Evolutionary conservation across 2,888 invertebrate genomes (phyloP), one percentile per base, ranked within the genome.

Genomic region (Cheilosia impressa): DNA sequence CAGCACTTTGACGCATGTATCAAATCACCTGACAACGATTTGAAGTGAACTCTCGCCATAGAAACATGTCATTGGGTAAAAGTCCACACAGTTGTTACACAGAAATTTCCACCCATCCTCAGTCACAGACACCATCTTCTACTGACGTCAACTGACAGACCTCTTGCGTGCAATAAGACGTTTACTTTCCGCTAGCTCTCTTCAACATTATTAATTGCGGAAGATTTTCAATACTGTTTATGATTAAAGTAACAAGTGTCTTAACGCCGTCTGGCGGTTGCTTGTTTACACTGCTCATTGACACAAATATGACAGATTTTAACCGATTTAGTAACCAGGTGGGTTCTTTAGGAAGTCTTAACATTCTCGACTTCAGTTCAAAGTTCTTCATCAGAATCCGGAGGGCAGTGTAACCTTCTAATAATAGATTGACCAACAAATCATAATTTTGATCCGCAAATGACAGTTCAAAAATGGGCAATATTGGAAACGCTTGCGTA

Each of bases 171-270:
- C 9, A 19, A 63, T 2, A 65, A 24, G 4, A 13, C 7, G 7
- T 53, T 43, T 53, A 41, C 52, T 53, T 66, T 27, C 38, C 52
- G 24, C 65, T 41, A 24, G 52, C 24, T 41, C n/a, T 53, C 52
- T 27, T 66, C 24, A 65, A 52, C n/a, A 24, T 27, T 53, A 53
- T 53, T 53, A 53, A 53, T 66, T 53, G 41, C 7, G 24, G 13
- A 53, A 41, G n/a, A 41, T 66, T 65, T 22, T 17, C 41, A 31
- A 22, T 65, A 38, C 17, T 34, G n/a, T 22, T 34, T 7, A 52
- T 22, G 22, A 41, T 4, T n/a, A 2, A 22, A 22, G 22, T 22
- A 27, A 66, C 19, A 5, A 55, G 66, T 43, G 17, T 13, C 55
- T 68, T 55, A 13, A 68, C 31, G 55, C 68, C 43, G 53, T 55